Evolutionary conservation across 2,113 vertebrate species (phyloP), one percentile per base, ranked within the genome.

Genomic region (Rhadina sibilatrix): DNA sequence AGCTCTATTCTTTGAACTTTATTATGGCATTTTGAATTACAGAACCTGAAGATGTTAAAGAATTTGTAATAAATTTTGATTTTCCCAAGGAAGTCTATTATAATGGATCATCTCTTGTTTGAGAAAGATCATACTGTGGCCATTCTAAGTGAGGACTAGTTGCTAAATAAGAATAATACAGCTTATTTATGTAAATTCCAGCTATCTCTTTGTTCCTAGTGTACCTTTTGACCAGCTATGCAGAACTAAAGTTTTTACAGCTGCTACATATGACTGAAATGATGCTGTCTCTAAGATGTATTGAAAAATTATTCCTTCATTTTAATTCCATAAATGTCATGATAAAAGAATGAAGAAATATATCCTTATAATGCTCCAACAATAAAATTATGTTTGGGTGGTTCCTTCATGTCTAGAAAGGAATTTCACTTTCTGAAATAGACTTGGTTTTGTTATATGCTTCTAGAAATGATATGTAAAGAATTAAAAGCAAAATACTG

Each of bases 231-330:
- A 77, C 57, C 35, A 78, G 25, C 60, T 89, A 5, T 15, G 19
- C n/a, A 33, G n/a, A 74, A 15, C 27, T 81, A 8, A 56, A 33
- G 31, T 46, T 84, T 89, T 37, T 78, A 23, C 23, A 75, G 52
- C 88, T 92, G 56, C 56, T 75, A 15, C 31, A 35, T 49, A 10
- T 27, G 21, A 47, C 14, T 35, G 54, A 40, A 61, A 75, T 16
- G 14, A 23, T 0, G 0, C 20, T 15, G 21, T 59, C 30, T 63
- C 38, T 64, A 71, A 82, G 78, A 33, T n/a, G 2, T 50, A 25
- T 28, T 64, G 38, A 30, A 85, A 90, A 82, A 60, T 38, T 6
- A 28, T 38, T 24, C 57, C 11, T 71, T 84, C 2, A 30, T 81
- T 89, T 81, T 74, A 82, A 47, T 85, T 87, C 7, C 7, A 19